Conservation (phyloP, 2,888 invertebrate species). For the Galerucella pusilla region DNA sequence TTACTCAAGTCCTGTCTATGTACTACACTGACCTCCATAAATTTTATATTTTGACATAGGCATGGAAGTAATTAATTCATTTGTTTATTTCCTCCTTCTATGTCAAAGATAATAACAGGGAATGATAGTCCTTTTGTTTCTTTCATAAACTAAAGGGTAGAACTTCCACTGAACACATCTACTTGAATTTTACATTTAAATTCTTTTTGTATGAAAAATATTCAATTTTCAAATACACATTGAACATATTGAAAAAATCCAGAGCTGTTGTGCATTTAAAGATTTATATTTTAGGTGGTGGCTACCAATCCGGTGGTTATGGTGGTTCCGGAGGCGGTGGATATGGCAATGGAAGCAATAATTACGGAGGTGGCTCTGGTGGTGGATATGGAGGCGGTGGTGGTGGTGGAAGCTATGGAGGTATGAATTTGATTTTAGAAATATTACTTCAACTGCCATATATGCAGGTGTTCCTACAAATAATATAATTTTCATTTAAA, state of each 20-base stretch:
- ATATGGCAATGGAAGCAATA: slow-evolving; percentile 56
- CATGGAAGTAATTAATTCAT: slow-evolving; percentile 56
- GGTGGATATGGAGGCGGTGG: slow-evolving; percentile 62
- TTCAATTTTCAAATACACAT: not conserved
- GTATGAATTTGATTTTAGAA: slow-evolving; percentile 24
- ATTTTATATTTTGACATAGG: slow-evolving; percentile 56
- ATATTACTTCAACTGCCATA: not conserved
- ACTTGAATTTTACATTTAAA: not conserved
- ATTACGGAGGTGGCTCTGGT: slow-evolving; percentile 64
- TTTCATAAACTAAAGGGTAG: slow-evolving; percentile 59
- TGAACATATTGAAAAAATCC: not conserved
- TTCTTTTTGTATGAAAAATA: not conserved
- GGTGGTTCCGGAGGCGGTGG: slow-evolving; percentile 46
- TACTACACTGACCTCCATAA: too few species aligned
- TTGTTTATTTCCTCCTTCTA: slow-evolving; percentile 58
- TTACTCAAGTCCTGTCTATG: too few species aligned
- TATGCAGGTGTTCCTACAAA: too few species aligned
- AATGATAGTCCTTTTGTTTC: slow-evolving; percentile 63
- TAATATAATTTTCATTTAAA: too few species aligned
- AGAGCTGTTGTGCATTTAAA: not conserved
- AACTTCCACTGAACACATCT: slow-evolving; percentile 57
- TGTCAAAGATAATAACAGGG: slow-evolving; percentile 58
- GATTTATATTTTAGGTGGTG: not conserved
- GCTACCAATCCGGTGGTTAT: slow-evolving; percentile 45
- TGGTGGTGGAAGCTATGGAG: slow-evolving; percentile 57